Evolutionary conservation across 2,888 invertebrate species (phyloP), one percentile per base, ranked within the genome.

Genomic region (Bimastos eiseni): DNA sequence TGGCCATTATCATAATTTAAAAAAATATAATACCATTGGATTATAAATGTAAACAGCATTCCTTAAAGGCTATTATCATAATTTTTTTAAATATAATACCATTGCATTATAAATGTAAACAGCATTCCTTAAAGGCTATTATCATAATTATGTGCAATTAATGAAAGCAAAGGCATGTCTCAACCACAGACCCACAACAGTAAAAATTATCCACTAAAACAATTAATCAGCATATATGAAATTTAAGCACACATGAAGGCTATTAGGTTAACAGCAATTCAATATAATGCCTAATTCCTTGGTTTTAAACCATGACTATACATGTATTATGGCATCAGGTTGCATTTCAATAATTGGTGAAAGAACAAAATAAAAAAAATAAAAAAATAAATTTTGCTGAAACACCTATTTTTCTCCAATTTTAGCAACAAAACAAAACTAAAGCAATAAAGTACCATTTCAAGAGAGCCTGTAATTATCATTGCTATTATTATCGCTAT

Each of bases 271-370:
- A n/a, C 13, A n/a, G 70, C 30, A 70, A 70, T 11, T 70, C 70
- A n/a, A 4, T 8, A 70, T n/a, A 3, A 70, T 70, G 13, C n/a
- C 30, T 11, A 70, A 17, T 70, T 70, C 70, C 11, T 70, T 70
- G 70, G 70, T n/a, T 70, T 70, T n/a, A 49, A 70, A 70, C 70
- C 70, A n/a, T n/a, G n/a, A 70, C 70, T 70, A n/a, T n/a, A n/a
- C n/a, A n/a, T n/a, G n/a, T n/a, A n/a, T 70, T n/a, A 70, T 70
- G 8, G n/a, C 70, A 70, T 70, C 11, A n/a, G 30, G 49, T 70
- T 70, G n/a, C 21, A n/a, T 49, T 19, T 21, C 49, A 49, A 3
- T 49, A 24, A 8, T n/a, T n/a, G 70, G n/a, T 70, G 70, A 70
- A 70, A 70, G 13, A 70, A n/a, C 30, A 70, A 70, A 70, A 30